Evolutionary conservation across 2,888 invertebrate species (phyloP), one percentile per base, ranked within the genome.

Genomic region (Tetropium fuscum): DNA sequence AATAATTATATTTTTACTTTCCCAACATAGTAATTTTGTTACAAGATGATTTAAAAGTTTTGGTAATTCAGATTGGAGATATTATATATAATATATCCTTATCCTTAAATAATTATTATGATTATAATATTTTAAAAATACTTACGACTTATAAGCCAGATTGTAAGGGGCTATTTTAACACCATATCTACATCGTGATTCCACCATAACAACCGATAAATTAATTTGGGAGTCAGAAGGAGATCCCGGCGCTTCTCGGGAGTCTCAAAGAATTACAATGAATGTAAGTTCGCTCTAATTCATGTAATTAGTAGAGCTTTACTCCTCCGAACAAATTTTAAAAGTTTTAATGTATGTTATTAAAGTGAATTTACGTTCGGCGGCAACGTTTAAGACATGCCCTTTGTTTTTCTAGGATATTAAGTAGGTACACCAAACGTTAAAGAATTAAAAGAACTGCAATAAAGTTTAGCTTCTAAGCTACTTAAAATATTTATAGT

Each of bases 271-370:
- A 79, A 80, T 79, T 75, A 78, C 78, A 80, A 80, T 78, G 78
- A 79, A 79, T 78, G 78, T 78, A 77, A 80, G 77, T 80, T 76
- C 73, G 73, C 76, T 75, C 75, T 79, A 81, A 80, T 81, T 79
- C 78, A 74, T 75, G 80, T 76, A 81, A 81, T 80, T 81, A 80
- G 80, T 78, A 72, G 75, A 77, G 79, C 78, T 78, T 73, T 78
- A 78, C 76, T 79, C 76, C 74, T 73, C 74, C 73, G 74, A 78
- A 74, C 75, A 75, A 79, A 76, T 77, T 78, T 76, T 73, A 73
- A 78, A 80, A 80, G 73, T 80, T 80, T 80, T 80, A 80, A 80
- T 80, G 79, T 78, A 69, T 76, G 78, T 79, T 78, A 79, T 80
- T 80, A 80, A 77, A 74, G 77, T 70, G 74, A 79, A 79, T 79